phyloP scores from a whole-genome alignment of 1,140 invertebrate species.

The Telenomus remus region DNA sequence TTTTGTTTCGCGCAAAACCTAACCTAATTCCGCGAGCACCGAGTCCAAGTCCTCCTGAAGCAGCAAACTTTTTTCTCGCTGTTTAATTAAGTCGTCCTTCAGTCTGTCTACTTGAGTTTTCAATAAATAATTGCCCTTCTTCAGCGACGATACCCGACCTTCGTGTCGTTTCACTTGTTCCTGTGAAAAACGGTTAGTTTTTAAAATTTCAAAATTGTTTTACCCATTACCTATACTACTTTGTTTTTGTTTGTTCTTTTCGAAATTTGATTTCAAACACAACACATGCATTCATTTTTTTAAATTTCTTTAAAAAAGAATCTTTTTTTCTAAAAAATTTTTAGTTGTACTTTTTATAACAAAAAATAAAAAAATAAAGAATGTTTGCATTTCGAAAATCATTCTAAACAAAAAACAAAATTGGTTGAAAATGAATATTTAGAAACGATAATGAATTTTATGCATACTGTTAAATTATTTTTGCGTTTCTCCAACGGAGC shows the following conservation, averaged over 20 bases:
- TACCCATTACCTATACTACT: no score
- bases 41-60: slow-evolving; percentile 90
- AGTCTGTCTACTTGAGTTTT: slow-evolving; percentile 89
- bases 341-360: no score
- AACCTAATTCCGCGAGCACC: slow-evolving; percentile 83
- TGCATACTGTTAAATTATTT: slow-evolving; percentile 64
- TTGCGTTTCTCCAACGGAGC: slow-evolving; percentile 69
- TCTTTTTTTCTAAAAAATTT: no score
- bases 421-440: neutral
- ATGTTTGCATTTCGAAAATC: no score
- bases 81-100: slow-evolving; percentile 88
- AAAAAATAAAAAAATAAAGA: no score
- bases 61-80: slow-evolving; percentile 83
- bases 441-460: neutral
- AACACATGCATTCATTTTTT: no score
- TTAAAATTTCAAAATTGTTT: neutral
- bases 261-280: no score
- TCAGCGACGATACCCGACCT: slow-evolving; percentile 83
- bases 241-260: no score
- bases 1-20: slow-evolving; percentile 42
- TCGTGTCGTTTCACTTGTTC: slow-evolving; percentile 83
- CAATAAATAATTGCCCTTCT: slow-evolving; percentile 89
- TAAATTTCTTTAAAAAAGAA: no score
- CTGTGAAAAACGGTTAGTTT: slow-evolving; percentile 68
- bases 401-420: no score